phyloP scores from a whole-genome alignment of 2,113 vertebrate genomes.

The Halcyon malimbica region DNA sequence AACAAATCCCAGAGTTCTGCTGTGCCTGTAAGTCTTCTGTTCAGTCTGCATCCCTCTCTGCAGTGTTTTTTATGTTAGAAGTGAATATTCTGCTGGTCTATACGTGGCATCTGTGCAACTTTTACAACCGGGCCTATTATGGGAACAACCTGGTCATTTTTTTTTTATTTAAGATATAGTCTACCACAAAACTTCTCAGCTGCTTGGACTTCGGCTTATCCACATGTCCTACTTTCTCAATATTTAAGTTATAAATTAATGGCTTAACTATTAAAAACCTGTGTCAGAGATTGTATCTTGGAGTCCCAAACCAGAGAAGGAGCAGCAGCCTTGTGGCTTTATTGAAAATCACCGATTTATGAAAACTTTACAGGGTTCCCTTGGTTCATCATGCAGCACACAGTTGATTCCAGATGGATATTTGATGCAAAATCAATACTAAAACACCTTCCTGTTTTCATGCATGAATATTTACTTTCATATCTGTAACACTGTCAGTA shows the following conservation, averaged over 20 bases:
- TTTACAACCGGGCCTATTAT: not conserved
- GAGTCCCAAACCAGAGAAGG: not conserved
- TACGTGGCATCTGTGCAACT: not conserved
- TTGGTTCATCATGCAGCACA: not conserved
- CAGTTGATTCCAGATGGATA: not conserved
- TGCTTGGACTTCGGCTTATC: not conserved
- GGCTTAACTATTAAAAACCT: not conserved
- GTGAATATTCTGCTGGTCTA: not conserved
- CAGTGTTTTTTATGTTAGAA: not conserved
- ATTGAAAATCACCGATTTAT: not conserved
- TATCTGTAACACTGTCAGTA: accelerated
- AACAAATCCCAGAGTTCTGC: not conserved
- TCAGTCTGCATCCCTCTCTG: not conserved
- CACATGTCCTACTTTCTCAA: not conserved
- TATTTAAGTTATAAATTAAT: not conserved
- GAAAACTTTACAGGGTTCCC: not conserved
- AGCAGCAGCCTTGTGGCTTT: not conserved
- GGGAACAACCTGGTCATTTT: not conserved
- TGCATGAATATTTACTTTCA: not conserved
- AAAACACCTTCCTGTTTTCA: not conserved
- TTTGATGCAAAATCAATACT: not conserved
- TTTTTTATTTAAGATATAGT: not conserved
- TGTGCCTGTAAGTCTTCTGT: not conserved
- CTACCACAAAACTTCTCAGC: not conserved
- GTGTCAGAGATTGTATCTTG: not conserved